Evolutionary conservation across 2,113 vertebrate species (phyloP), one percentile per base, ranked within the genome.

Genomic region (Oryzias celebensis): DNA sequence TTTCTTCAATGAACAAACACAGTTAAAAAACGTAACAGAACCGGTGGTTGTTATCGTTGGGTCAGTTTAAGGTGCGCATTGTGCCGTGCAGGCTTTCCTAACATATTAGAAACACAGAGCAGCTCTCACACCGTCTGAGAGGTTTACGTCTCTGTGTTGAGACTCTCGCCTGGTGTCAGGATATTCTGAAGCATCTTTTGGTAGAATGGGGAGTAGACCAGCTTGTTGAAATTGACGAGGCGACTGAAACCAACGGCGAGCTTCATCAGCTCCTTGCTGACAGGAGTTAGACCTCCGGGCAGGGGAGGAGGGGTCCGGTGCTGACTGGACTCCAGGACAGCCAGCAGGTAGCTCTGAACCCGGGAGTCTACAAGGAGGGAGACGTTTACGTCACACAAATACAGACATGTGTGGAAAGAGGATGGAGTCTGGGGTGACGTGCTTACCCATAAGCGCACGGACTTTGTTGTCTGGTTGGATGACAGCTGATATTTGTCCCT

Each of bases 201-300:
- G 13, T 98, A 99, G 87, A 95, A 96, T 5, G 95, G 95, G n/a
- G 94, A 94, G 87, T 96, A 98, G 75, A 99, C 97, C 82, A 97
- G 91, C 89, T 95, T 98, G 92, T 98, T 99, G 86, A 94, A 98
- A 90, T 94, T 95, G 85, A 98, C 94, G 7, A 99, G 93, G 44
- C 92, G 95, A 63, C 88, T 75, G 0, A 95, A 96, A 57, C 92
- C 94, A 69, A 94, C 72, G 0, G 94, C 92, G 0, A 96, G 69
- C 65, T 95, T 94, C 75, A 94, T 95, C 73, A 98, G 89, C 90
- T 98, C 97, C 65, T 74, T 94, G 43, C 94, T 90, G 73, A 98
- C 84, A 0, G 95, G 95, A 8, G 88, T 89, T 74, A 98, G 84
- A 48, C 96, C 97, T 13, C 95, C 96, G 0, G 95, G 96, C 43